Evolutionary conservation across 2,113 vertebrate genomes (phyloP), one percentile per base, ranked within the genome.

Genomic region (Prionailurus bengalensis): DNA sequence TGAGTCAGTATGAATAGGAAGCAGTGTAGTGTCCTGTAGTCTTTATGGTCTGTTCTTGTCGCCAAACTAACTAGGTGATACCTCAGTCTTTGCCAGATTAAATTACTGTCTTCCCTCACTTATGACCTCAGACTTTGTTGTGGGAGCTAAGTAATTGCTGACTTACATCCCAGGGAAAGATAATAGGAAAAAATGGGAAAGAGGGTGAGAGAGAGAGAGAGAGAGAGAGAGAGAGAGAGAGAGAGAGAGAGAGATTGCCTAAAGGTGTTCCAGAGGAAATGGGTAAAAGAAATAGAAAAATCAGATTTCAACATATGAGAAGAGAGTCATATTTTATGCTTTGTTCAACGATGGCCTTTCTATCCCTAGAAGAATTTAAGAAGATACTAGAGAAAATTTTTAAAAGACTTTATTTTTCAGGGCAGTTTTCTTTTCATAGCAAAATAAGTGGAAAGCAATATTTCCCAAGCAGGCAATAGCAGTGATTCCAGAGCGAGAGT

Each of bases 141-240:
- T 96, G 39, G n/a, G 68, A 97, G 4, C 45, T 87, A 76, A 97
- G 45, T 95, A 89, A 97, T 74, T 88, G 36, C 36, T 92, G 58
- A 92, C 92, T 96, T 95, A 92, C 14, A 95, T 91, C 39, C 23
- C 4, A 25, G 70, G 36, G 39, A 93, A 81, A 88, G 36, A 86
- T 93, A 70, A 45, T 9, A 7, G 42, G 42, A 53, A 6, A 4
- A 17, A 31, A 3, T 3, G n/a, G 29, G 71, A 13, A 36, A 45
- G 19, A 21, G 25, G 36, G 23, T 29, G 31, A n/a, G 0, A 7
- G 14, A 33, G 25, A 53, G 48, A 3, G 42, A 33, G 31, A 31
- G 48, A 36, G 33, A 71, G 14, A 25, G 1, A 4, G 48, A 3
- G 42, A 33, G 31, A 31, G 48, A 39, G 33, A 71, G 14, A 25